Evolutionary conservation across 2,888 invertebrate species (phyloP).

Genomic region (Ichneumoninae sp.): DNA sequence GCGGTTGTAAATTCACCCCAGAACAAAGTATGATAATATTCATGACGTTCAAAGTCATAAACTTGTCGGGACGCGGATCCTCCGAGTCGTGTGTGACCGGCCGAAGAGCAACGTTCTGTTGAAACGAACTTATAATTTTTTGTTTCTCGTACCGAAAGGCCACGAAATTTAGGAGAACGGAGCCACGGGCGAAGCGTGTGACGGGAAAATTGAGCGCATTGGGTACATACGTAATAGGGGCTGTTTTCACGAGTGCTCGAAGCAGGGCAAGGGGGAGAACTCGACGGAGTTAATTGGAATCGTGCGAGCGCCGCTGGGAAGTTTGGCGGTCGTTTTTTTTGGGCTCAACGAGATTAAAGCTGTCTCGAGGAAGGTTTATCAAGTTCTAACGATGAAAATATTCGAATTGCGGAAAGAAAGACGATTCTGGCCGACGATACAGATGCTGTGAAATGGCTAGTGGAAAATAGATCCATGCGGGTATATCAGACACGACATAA

Average conservation of each 20-base stretch:
- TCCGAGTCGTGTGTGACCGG: slow-evolving; percentile 2
- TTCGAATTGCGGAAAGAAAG: not conserved
- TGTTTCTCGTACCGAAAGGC: slow-evolving; percentile 11
- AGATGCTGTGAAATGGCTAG: not conserved
- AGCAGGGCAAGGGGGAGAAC: not conserved
- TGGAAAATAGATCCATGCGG: not conserved
- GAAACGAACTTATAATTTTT: slow-evolving; percentile 11
- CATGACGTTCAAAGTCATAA: slow-evolving; percentile 52
- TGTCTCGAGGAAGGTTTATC: slow-evolving; percentile 28
- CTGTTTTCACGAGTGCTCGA: slow-evolving; percentile 24
- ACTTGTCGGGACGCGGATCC: slow-evolving; percentile 32
- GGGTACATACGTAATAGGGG: slow-evolving; percentile 44
- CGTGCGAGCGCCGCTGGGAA: slow-evolving; percentile 28
- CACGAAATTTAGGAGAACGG: not conserved
- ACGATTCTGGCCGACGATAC: not conserved
- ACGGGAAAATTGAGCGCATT: slow-evolving; percentile 23
- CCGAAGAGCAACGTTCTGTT: slow-evolving; percentile 17
- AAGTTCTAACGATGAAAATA: slow-evolving; percentile 5
- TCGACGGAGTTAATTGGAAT: slow-evolving; percentile 48
- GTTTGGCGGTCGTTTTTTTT: slow-evolving; percentile 30
- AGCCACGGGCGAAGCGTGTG: slow-evolving; percentile 9
- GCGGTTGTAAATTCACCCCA: slow-evolving; percentile 44
- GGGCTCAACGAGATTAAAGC: slow-evolving; percentile 40
- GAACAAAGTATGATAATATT: slow-evolving; percentile 49
- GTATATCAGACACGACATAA: not conserved